Base-by-base conservation (phyloP, 2,888 invertebrate species). In the Synanthedon formicaeformis region DNA sequence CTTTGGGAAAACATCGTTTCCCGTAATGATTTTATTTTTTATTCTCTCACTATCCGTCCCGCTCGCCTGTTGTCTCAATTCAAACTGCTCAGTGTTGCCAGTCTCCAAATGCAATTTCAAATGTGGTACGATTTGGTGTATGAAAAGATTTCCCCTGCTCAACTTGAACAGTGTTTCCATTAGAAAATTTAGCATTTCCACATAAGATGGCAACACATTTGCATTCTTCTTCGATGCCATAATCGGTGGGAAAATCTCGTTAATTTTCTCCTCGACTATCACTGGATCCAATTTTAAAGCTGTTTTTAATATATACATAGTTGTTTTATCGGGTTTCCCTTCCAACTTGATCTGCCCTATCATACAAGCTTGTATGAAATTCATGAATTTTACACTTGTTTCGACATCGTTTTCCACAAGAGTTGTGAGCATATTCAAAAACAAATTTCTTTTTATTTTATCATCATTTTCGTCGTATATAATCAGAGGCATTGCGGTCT, bases 111-210 rank as follows among this genome's bases (percentile, higher is more conserved):
- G 59, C 0, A 60, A 52, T 65, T 83, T 86, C 5, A 87, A 56
- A 18, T 66, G 62, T 59, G 85, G 81, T 63, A 88, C 66, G 52
- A 87, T 75, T 66, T 81, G 73, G 40, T 65, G 74, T 1, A 88
- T 50, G 60, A 88, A 88, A 16, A 65, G 57, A 4, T 69, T 73
- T 0, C 88, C 88, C 58, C 78, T 68, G 53, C 87, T 85, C 1
- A 88, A 57, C 72, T 88, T 88, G 55, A 84, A 88, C 14, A 83
- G 57, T 23, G 73, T 81, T 66, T 85, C 79, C n/a, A 87, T 45
- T 18, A 88, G 64, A 51, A 67, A 80, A 57, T 81, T 84, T 8
- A 87, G 57, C 64, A 75, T 82, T 52, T 82, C 75, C 56, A 56
- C 71, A 50, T 86, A 87, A 0, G 67, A 59, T 56, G 75, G 69